Evolutionary conservation across 2,888 invertebrate species (phyloP), one percentile per base, ranked within the genome.

Genomic region (Orthosia incerta): DNA sequence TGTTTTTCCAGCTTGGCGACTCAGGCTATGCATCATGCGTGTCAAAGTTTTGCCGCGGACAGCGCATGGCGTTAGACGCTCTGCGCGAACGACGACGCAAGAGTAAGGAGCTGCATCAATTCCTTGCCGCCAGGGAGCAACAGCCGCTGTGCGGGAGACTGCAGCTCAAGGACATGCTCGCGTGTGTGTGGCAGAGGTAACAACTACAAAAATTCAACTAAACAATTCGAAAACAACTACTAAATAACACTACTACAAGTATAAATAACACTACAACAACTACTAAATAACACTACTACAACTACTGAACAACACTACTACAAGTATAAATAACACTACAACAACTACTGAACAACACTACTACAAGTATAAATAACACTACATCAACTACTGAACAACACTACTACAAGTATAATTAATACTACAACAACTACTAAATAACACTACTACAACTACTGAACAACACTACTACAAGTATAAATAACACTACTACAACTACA

Each of bases 1-100:
- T 39, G 9, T 39, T 39, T 9, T 0, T 0, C 0, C 97, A 97
- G 90, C 95, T 97, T 66, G 99, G 99, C 1, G 98, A 98, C 76
- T 93, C 96, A 0, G 97, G 98, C 84, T 98, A 98, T 93, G 97
- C 97, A 73, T 97, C 98, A 0, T 98, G 98, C 66, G 89, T 96
- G 26, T 98, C 99, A 1, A 97, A 96, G 23, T 99, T 99, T 94
- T 99, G 99, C 92, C 97, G 98, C 86, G 97, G 98, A 20, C 99
- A 99, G 94, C 98, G 99, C 81, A 97, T 98, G 88, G 99, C 98
- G 2, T 95, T 99, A 69, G 99, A 99, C 83, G 97, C 97, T 5
- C 96, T 99, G 78, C 97, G 98, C 79, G 98, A 98, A 89, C 95
- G 97, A 12, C 97, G 98, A 59, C 97, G 98, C 86, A 98, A 98